A percentile compares a stretch with the other conserved stretches of the same genome.
Conservation (phyloP, 2,113 vertebrate species). For the Rhea americana region DNA sequence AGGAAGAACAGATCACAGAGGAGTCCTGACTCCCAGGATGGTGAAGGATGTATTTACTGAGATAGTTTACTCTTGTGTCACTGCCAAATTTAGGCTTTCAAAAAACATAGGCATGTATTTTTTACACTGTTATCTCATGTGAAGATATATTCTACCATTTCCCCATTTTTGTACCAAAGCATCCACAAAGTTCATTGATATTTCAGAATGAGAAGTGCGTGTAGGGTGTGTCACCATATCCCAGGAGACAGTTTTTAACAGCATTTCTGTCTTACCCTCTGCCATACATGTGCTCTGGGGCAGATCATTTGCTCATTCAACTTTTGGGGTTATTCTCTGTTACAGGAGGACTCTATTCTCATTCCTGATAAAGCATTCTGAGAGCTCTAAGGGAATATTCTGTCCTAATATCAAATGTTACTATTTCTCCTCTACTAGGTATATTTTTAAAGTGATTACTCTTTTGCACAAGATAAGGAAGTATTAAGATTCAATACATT, state of each 20-base stretch:
- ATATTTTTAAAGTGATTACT: constrained; percentile 3
- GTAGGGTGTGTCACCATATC: neutral
- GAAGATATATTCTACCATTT: neutral
- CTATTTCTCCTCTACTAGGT: neutral
- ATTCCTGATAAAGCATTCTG: constrained; percentile 5
- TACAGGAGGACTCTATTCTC: neutral
- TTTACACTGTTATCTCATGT: neutral
- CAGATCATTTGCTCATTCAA: constrained; percentile 17
- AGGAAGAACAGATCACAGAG: neutral
- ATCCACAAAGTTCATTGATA: neutral
- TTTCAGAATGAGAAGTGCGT: neutral
- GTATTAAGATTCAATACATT: neutral
- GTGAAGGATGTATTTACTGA: neutral
- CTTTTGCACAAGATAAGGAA: constrained; percentile 21
- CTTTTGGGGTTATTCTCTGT: neutral
- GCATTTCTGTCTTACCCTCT: neutral
- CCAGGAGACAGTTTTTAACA: neutral
- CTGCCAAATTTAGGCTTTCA: neutral
- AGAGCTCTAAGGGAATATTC: constrained; percentile 8
- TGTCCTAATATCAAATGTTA: constrained; percentile 9
- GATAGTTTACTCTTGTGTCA: neutral
- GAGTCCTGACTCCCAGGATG: neutral
- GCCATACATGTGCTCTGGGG: neutral
- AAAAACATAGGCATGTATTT: neutral
- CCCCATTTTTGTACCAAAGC: neutral